phyloP scores from a whole-genome alignment of 1,140 invertebrate genomes.

The Argopecten irradians region DNA sequence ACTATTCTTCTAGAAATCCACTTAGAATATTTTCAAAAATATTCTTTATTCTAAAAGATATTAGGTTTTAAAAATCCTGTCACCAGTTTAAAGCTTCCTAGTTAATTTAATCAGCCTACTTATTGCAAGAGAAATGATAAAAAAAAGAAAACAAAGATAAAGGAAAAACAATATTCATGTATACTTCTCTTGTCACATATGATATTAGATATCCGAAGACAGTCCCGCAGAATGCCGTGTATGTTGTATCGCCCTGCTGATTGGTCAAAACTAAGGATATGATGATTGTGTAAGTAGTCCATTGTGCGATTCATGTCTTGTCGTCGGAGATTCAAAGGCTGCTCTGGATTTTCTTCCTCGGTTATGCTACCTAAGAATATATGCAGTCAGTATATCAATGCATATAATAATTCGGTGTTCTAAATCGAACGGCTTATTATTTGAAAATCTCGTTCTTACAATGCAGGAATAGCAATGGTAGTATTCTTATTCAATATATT shows the following conservation, averaged over 20 bases:
- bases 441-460: too few relatives aligned
- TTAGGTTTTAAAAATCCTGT: too few relatives aligned
- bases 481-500: too few relatives aligned
- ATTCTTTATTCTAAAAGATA: too few relatives aligned
- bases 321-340: neutral
- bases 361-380: neutral
- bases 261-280: neutral
- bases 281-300: neutral
- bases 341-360: neutral
- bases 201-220: neutral
- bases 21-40: too few relatives aligned
- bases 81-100: too few relatives aligned
- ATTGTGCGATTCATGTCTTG: neutral
- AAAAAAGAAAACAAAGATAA: too few relatives aligned
- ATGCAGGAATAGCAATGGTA: too few relatives aligned
- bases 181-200: neutral
- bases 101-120: too few relatives aligned
- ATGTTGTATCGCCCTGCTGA: slow-evolving; percentile 5
- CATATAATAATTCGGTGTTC: too few relatives aligned
- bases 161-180: neutral
- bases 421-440: too few relatives aligned
- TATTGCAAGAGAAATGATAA: neutral
- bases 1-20: too few relatives aligned
- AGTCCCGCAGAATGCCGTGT: neutral
- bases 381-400: neutral